Evolutionary conservation across 2,113 vertebrate genomes (phyloP).

Genomic region (Atractosteus spatula): DNA sequence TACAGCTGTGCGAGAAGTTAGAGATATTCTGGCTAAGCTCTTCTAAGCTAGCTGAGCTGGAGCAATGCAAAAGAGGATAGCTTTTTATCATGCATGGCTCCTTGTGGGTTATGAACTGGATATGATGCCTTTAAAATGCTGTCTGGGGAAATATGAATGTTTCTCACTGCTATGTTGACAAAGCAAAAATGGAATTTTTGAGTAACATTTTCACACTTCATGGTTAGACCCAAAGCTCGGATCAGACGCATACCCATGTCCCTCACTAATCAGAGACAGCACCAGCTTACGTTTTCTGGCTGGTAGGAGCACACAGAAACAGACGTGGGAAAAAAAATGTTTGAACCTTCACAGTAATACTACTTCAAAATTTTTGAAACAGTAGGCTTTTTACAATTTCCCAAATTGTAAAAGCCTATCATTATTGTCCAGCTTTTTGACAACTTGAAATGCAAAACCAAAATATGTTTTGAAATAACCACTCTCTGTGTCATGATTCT

Average conservation of each 20-base stretch:
- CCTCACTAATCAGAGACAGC: slow-evolving; percentile 39
- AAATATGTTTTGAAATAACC: too few species aligned
- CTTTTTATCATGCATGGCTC: slow-evolving; percentile 54
- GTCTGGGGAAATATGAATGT: slow-evolving; percentile 21
- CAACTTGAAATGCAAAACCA: too few species aligned
- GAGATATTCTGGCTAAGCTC: slow-evolving; percentile 65
- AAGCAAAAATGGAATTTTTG: slow-evolving; percentile 45
- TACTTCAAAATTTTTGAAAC: not conserved
- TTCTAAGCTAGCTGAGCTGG: slow-evolving; percentile 58
- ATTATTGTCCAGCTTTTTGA: too few species aligned
- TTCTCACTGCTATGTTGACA: slow-evolving; percentile 26
- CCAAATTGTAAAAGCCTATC: too few species aligned
- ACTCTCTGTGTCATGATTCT: too few species aligned
- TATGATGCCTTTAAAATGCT: slow-evolving; percentile 41
- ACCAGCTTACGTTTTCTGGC: slow-evolving; percentile 11
- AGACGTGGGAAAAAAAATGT: not conserved
- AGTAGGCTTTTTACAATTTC: too few species aligned
- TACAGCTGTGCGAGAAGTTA: slow-evolving; percentile 54
- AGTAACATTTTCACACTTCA: slow-evolving; percentile 42
- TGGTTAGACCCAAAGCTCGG: slow-evolving; percentile 56
- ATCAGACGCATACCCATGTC: slow-evolving; percentile 52
- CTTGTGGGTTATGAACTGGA: slow-evolving; percentile 40
- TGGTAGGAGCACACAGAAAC: slow-evolving; percentile 1
- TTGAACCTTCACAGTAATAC: not conserved
- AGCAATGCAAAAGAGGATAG: slow-evolving; percentile 36